Conservation (phyloP, 2,113 vertebrate genomes). For the Perca flavescens region DNA sequence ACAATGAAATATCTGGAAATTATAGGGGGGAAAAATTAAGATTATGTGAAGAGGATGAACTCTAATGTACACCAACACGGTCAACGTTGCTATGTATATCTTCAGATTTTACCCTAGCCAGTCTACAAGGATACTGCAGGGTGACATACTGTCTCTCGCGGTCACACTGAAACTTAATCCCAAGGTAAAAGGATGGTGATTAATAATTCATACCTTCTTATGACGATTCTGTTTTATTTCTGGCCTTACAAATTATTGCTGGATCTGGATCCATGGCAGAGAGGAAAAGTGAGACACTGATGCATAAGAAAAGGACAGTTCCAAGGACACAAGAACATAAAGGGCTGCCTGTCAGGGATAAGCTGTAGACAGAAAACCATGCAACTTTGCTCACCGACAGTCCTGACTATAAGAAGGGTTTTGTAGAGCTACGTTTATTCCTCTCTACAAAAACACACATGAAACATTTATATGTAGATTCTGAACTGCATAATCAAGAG, state of each 20-base stretch:
- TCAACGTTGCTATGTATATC: slow-evolving; percentile 5
- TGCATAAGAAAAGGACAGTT: slow-evolving; percentile 42
- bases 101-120: slow-evolving; percentile 38
- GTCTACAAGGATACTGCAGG: slow-evolving; percentile 65
- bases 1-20: not conserved
- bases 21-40: not conserved
- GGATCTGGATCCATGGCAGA: slow-evolving; percentile 61
- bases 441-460: not conserved
- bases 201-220: slow-evolving; percentile 83
- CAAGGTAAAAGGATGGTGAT: slow-evolving; percentile 73
- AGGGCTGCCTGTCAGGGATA: not conserved
- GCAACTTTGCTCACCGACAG: not conserved
- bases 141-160: slow-evolving; percentile 61
- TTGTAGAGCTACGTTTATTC: not conserved
- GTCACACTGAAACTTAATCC: slow-evolving; percentile 75
- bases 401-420: not conserved
- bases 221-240: slow-evolving; percentile 77
- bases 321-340: slow-evolving; percentile 44
- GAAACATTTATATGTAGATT: not conserved
- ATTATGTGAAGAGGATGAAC: not conserved
- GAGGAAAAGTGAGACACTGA: slow-evolving; percentile 53
- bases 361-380: not conserved
- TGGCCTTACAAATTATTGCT: slow-evolving; percentile 70
- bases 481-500: not conserved
- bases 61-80: not conserved